A percentile compares a stretch with the other conserved stretches of the same genome.
Evolutionary conservation across 2,113 vertebrate species (phyloP).

Genomic region (Penelope pileata): DNA sequence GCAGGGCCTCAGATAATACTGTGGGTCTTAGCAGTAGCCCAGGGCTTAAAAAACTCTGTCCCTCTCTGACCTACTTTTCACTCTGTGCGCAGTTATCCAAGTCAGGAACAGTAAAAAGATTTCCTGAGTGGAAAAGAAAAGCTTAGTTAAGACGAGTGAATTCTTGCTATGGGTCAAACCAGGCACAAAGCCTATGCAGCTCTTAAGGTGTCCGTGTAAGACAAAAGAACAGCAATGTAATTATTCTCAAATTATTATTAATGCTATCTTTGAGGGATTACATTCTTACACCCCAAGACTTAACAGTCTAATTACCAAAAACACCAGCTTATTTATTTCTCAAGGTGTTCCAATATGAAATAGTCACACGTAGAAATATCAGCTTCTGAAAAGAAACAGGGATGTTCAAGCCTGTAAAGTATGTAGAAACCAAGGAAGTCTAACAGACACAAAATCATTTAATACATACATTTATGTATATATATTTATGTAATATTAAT

Average conservation of each 20-base stretch:
- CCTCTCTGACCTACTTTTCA: slow-evolving; percentile 21
- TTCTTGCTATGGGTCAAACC: neutral
- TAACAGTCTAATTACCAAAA: neutral
- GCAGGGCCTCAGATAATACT: neutral
- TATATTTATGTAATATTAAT: too few relatives aligned
- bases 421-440: neutral
- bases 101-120: neutral
- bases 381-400: neutral
- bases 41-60: neutral
- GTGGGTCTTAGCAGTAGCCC: neutral
- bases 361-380: neutral
- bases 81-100: neutral
- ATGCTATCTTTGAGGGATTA: neutral
- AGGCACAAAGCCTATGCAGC: neutral
- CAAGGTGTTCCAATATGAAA: neutral
- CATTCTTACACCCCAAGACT: neutral
- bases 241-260: neutral
- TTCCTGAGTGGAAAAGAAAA: neutral
- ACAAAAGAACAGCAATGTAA: neutral
- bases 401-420: neutral
- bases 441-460: neutral
- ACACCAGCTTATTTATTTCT: neutral
- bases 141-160: neutral
- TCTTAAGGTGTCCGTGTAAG: neutral
- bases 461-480: too few relatives aligned